Evolutionary conservation across 2,888 invertebrate species (phyloP), one percentile per base, ranked within the genome.

Genomic region (Zaprionus bogoriensis): DNA sequence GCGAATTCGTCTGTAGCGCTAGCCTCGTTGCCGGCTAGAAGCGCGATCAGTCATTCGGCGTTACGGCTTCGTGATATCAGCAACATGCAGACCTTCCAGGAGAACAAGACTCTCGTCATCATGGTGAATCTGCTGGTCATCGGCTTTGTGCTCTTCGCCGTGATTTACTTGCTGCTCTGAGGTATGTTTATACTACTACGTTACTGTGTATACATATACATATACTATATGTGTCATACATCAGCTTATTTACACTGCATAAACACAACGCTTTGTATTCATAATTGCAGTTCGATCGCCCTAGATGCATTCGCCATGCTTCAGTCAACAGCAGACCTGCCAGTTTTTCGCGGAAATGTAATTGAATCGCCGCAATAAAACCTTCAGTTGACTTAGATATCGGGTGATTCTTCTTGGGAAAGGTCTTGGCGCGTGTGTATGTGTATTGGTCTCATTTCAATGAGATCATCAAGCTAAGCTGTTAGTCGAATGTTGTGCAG

Each of bases 31-130:
- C 5, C 19, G 32, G 14, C 14, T 9, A 17, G 17, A 1, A 36
- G 14, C n/a, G n/a, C n/a, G 32, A 9, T 36, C 17, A 36, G 32
- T 36, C 10, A 32, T 19, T 20, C 7, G 7, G 9, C 20, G 25
- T 23, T 19, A 23, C n/a, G 25, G 5, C 44, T 14, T 10, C 17
- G n/a, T 2, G 17, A 19, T 2, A n/a, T n/a, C n/a, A 25, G 7
- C 38, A 39, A 28, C 38, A 71, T 63, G 74, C 5, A 48, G 7
- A 14, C 4, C 0, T 58, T 12, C 2, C 23, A 44, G 42, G 17
- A 51, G 7, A 17, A 28, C 19, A 54, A 23, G 10, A 0, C 1
- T 1, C 3, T 46, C 2, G 7, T 51, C 4, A 6, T 23, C n/a
- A 0, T 9, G 0, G 9, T 67, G 4, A 62, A 62, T 44, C 17